A percentile compares a stretch with the other conserved stretches of the same genome.
Evolutionary conservation across 2,888 invertebrate genomes (phyloP).

Genomic region (Eristalinus aeneus): DNA sequence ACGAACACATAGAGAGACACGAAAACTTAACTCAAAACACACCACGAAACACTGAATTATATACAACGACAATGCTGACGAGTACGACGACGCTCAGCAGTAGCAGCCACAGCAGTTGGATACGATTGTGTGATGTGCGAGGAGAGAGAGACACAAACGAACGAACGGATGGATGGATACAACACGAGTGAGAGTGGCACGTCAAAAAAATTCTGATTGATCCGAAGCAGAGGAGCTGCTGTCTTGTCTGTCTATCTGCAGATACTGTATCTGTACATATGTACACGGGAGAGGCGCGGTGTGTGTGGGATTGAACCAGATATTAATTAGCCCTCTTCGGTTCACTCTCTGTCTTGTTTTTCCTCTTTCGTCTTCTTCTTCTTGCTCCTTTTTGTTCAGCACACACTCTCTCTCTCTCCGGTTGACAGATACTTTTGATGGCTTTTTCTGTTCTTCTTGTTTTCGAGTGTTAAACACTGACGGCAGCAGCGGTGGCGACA

Average conservation of each 20-base stretch:
- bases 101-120: not conserved
- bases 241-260: constrained; percentile 58
- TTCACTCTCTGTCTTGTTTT: constrained; percentile 9
- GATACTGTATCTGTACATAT: constrained; percentile 61
- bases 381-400: not conserved
- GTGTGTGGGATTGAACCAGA: constrained; percentile 65
- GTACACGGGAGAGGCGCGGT: constrained; percentile 20
- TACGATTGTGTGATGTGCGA: not conserved
- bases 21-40: constrained; percentile 26
- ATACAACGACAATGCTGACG: not conserved
- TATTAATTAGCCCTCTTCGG: constrained; percentile 63
- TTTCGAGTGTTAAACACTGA: constrained; percentile 9
- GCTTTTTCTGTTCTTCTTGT: not conserved
- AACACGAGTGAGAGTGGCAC: constrained; percentile 61
- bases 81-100: too few relatives aligned
- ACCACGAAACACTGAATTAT: constrained; percentile 45
- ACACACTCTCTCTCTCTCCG: constrained; percentile 38
- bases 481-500: constrained; percentile 22
- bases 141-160: constrained; percentile 8
- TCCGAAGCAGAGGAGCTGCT: constrained; percentile 67
- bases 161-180: constrained; percentile 61
- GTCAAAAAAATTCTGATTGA: constrained; percentile 71
- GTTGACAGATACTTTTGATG: constrained; percentile 18
- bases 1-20: not conserved
- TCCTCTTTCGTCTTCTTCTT: constrained; percentile 8